Percentiles rank a stretch among this genome's conserved stretches.
These are phyloP conservation scores for Axea sp. DNA, from an alignment of 2,888 invertebrate genomes.

Conservation along the genomic window DNA sequence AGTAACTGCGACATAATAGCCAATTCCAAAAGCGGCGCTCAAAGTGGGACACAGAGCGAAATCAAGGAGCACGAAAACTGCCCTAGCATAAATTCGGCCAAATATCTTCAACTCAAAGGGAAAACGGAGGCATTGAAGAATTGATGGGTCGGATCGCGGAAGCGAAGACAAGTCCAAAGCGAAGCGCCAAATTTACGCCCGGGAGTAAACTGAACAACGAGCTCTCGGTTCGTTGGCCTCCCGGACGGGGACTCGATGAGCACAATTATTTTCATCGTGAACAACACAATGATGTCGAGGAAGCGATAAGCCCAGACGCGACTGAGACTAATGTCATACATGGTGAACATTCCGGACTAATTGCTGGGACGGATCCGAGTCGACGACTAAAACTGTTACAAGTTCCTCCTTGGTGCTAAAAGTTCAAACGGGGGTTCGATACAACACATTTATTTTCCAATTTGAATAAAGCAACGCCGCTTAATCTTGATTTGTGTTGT, in stretches of 20 bases:
- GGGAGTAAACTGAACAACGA: background rate
- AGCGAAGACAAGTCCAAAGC: slow-evolving; percentile 3
- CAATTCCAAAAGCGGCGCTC: slow-evolving; percentile 22
- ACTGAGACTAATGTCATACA: slow-evolving; percentile 47
- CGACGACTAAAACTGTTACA: too few relatives aligned
- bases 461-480: too few relatives aligned
- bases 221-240: slow-evolving; percentile 55
- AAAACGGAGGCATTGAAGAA: slow-evolving; percentile 15
- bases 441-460: too few relatives aligned
- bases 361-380: slow-evolving; percentile 6
- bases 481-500: too few relatives aligned
- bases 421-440: too few relatives aligned
- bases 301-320: slow-evolving; percentile 41
- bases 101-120: background rate
- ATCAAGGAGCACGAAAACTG: slow-evolving; percentile 4
- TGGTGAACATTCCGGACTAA: slow-evolving; percentile 10
- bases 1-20: slow-evolving; percentile 8
- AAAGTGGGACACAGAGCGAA: slow-evolving; percentile 30
- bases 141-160: slow-evolving; percentile 20
- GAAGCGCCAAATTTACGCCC: slow-evolving; percentile 25
- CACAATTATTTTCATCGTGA: slow-evolving; percentile 58
- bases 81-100: slow-evolving; percentile 4
- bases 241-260: slow-evolving; percentile 37
- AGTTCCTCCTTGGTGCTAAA: too few relatives aligned
- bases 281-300: slow-evolving; percentile 26